Evolutionary conservation across 1,140 invertebrate genomes (phyloP).

Genomic region (Magallana ariakensis): DNA sequence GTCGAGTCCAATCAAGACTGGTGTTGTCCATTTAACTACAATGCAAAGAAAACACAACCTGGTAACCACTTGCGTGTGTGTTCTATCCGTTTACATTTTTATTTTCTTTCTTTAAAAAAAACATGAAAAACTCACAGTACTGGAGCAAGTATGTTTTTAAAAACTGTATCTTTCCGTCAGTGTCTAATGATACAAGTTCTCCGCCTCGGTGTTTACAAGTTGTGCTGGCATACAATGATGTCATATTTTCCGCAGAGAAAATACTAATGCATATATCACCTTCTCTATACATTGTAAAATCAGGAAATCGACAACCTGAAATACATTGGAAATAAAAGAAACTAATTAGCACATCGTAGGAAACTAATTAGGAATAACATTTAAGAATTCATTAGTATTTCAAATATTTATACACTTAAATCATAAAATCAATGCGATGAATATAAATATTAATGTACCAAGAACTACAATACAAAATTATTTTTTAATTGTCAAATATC

Average conservation of each 20-base stretch:
- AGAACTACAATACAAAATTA: too few species aligned
- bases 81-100: neutral
- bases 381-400: too few species aligned
- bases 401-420: too few species aligned
- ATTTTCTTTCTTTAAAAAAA: too few species aligned
- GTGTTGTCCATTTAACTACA: neutral
- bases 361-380: too few species aligned
- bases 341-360: neutral
- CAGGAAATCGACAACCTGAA: neutral
- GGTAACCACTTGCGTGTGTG: neutral
- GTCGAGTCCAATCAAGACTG: neutral
- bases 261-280: neutral
- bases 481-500: too few species aligned
- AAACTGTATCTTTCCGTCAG: neutral
- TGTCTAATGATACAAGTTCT: neutral
- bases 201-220: neutral
- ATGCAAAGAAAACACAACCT: neutral
- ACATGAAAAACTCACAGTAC: neutral
- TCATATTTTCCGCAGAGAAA: neutral
- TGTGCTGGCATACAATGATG: neutral
- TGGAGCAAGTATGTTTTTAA: neutral
- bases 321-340: neutral
- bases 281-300: neutral
- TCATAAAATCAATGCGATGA: too few species aligned
- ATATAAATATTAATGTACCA: too few species aligned